Evolutionary conservation across 2,797 vertebrate species (phyloP).

Genomic region (Aphelocoma californica): DNA sequence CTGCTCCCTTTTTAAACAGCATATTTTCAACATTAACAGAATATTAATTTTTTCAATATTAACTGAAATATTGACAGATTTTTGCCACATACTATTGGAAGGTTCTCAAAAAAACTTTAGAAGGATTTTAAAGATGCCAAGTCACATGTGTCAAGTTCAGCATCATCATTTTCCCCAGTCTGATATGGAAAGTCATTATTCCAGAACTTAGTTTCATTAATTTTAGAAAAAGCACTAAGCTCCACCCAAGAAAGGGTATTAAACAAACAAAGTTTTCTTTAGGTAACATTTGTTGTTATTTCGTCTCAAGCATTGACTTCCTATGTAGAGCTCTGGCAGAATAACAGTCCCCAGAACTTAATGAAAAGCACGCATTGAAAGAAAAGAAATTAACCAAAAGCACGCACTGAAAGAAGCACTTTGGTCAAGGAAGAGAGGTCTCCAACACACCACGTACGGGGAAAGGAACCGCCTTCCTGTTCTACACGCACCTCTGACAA

Average conservation of each 20-base stretch:
- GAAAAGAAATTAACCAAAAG: background rate
- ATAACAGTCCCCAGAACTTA: rapidly evolving
- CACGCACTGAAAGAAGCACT: rapidly evolving
- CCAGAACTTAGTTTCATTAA: background rate
- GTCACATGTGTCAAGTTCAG: background rate
- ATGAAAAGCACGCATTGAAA: rapidly evolving
- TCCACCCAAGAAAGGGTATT: background rate
- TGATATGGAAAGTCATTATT: rapidly evolving
- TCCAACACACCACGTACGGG: rapidly evolving
- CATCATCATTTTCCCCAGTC: background rate
- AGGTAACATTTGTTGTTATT: background rate
- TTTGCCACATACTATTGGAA: background rate
- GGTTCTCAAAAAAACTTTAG: background rate
- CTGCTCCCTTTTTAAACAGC: background rate
- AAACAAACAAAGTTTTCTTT: background rate
- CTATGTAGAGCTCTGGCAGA: background rate
- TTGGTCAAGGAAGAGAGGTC: rapidly evolving
- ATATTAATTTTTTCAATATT: background rate
- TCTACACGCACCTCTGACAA: rapidly evolving
- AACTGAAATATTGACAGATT: background rate
- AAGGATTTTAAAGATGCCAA: background rate
- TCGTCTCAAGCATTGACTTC: background rate
- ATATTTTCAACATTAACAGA: background rate
- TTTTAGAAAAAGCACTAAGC: background rate
- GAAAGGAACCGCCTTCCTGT: too few relatives aligned